Evolutionary conservation across 2,797 vertebrate species (phyloP), one percentile per base, ranked within the genome.

Genomic region (Urocyon cinereoargenteus): DNA sequence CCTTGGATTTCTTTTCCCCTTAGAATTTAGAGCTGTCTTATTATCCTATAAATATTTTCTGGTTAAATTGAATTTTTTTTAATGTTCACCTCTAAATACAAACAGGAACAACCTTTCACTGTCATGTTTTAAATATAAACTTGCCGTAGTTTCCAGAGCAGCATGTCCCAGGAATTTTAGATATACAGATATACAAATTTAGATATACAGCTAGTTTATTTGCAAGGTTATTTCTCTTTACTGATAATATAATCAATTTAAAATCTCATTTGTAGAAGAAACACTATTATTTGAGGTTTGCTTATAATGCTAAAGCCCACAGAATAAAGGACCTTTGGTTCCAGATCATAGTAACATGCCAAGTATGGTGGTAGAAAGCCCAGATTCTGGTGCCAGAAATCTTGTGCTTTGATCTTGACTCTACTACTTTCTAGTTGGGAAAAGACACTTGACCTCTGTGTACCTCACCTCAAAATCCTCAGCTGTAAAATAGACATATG

Each of bases 61-160:
- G 28, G n/a, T 90, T 88, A 77, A 84, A 95, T 16, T 82, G 84
- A 96, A 90, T 70, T 96, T 95, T 96, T 95, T 86, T 78, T 83
- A 92, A 73, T 77, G 31, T 45, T 84, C 45, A 24, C 16, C 24
- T 49, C 26, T 59, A 62, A 96, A 81, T 70, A 81, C 16, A 57
- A 92, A 87, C 2, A 85, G 78, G 3, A 34, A 62, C 15, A 62
- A 68, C 8, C 4, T 78, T 96, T 62, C 85, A 55, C 15, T 86
- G 96, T 31, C 22, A 10, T n/a, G 22, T 87, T 83, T 96, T 64
- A 57, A 61, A 92, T 82, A n/a, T 0, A 94, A 88, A 95, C 1
- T 18, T 61, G 1, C 5, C 11, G 3, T 2, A 51, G 12, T 91
- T 86, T 86, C 62, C 9, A 83, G 0, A 95, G 24, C 53, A 88